phyloP scores from a whole-genome alignment of 2,888 invertebrate species.

The Drosophila peninsularis region DNA sequence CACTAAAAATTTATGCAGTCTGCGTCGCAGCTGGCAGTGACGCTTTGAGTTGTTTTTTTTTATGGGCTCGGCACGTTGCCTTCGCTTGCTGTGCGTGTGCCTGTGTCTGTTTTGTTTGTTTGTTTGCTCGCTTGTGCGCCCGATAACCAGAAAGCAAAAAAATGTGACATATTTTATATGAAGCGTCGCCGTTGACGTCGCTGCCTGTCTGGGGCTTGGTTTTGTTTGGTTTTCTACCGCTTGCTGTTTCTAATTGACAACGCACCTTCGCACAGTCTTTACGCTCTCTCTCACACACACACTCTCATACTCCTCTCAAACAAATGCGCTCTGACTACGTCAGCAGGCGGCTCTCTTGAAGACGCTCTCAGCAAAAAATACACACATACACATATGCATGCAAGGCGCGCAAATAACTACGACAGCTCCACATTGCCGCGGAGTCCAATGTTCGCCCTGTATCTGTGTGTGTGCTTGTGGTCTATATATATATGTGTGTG shows the following conservation, averaged over 20 bases:
- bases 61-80: slow-evolving; percentile 75
- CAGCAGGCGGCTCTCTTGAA: slow-evolving; percentile 43
- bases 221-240: slow-evolving; percentile 39
- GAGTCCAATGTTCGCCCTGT: slow-evolving; percentile 71
- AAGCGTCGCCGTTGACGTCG: slow-evolving; percentile 11
- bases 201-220: slow-evolving; percentile 63
- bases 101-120: slow-evolving; percentile 27
- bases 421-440: slow-evolving; percentile 50
- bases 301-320: slow-evolving; percentile 39
- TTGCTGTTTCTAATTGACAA: slow-evolving; percentile 58
- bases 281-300: slow-evolving; percentile 7
- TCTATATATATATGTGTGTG: slow-evolving; percentile 21
- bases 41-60: slow-evolving; percentile 58
- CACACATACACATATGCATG: neutral
- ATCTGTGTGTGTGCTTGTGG: slow-evolving; percentile 13
- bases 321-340: slow-evolving; percentile 51
- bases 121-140: slow-evolving; percentile 51
- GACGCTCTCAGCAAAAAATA: slow-evolving; percentile 32
- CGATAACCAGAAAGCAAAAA: slow-evolving; percentile 51
- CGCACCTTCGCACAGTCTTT: slow-evolving; percentile 59
- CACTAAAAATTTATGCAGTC: slow-evolving; percentile 19
- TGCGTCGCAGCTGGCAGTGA: slow-evolving; percentile 16
- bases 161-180: slow-evolving; percentile 68
- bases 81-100: slow-evolving; percentile 5
- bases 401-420: slow-evolving; percentile 45